Conservation (phyloP, 1,140 invertebrate species). For the Drosophila repleta region DNA sequence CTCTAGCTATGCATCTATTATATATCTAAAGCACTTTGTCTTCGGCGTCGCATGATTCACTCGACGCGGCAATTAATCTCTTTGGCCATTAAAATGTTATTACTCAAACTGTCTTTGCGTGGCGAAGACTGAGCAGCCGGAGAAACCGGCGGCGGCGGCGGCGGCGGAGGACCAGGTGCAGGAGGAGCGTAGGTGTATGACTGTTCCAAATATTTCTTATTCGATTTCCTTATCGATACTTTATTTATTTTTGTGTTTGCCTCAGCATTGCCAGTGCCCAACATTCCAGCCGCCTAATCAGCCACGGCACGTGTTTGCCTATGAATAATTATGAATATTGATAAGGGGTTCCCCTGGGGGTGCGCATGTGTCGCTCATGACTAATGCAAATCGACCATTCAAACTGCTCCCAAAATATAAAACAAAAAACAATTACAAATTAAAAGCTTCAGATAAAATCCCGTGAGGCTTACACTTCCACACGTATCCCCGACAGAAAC, state of each 20-base stretch:
- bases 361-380: not conserved
- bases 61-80: slow-evolving; percentile 68
- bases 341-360: slow-evolving; percentile 29
- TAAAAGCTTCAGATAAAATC: not conserved
- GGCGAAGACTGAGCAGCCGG: not conserved
- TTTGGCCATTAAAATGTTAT: slow-evolving; percentile 75
- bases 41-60: slow-evolving; percentile 60
- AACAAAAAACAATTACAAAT: slow-evolving; percentile 1
- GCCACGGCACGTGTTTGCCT: slow-evolving; percentile 15
- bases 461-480: not conserved
- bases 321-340: slow-evolving; percentile 40
- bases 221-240: slow-evolving; percentile 19
- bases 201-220: slow-evolving; percentile 23
- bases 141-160: not conserved
- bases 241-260: slow-evolving; percentile 1
- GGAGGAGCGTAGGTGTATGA: not conserved
- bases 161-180: too few species aligned
- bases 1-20: slow-evolving; percentile 2
- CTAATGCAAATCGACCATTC: slow-evolving; percentile 4
- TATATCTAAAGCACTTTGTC: slow-evolving; percentile 7
- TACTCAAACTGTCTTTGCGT: slow-evolving; percentile 55
- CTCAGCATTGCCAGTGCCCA: slow-evolving; percentile 3
- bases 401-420: not conserved
- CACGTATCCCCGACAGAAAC: too few species aligned
- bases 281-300: slow-evolving; percentile 7